These are phyloP conservation scores for Carettochelys insculpta DNA, from an alignment of 2,113 vertebrate genomes.

Conservation along the genomic window DNA sequence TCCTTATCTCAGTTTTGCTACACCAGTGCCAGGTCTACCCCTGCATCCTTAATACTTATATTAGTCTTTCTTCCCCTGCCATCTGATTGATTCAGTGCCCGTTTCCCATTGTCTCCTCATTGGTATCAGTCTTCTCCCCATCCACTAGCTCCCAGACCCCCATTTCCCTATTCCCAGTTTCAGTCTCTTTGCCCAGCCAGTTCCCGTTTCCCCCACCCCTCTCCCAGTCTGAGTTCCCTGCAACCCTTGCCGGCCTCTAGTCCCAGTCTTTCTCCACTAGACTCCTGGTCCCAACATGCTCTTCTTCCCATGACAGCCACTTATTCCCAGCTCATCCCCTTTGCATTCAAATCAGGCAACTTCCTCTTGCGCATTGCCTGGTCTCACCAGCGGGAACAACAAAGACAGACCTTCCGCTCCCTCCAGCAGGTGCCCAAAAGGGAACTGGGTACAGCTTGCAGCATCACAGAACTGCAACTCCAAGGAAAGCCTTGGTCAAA, in stretches of 20 bases:
- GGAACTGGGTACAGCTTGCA: neutral
- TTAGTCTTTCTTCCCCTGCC: neutral
- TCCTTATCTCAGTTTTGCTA: neutral
- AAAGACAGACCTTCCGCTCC: neutral
- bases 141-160: neutral
- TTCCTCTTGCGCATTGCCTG: neutral
- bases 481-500: neutral
- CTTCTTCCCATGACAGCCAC: neutral
- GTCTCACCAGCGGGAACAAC: neutral
- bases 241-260: neutral
- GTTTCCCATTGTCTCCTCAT: neutral
- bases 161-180: neutral
- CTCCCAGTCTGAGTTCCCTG: neutral
- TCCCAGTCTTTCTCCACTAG: accelerated
- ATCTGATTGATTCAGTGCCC: neutral
- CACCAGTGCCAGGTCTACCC: neutral
- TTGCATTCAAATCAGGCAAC: neutral
- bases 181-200: neutral
- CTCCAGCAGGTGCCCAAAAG: neutral
- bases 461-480: slow-evolving; percentile 61
- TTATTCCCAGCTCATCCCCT: neutral
- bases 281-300: neutral
- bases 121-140: neutral
- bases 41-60: neutral
- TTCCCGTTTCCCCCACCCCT: neutral